phyloP scores from a whole-genome alignment of 2,888 invertebrate genomes.

The Gandaritis pyraliata region DNA sequence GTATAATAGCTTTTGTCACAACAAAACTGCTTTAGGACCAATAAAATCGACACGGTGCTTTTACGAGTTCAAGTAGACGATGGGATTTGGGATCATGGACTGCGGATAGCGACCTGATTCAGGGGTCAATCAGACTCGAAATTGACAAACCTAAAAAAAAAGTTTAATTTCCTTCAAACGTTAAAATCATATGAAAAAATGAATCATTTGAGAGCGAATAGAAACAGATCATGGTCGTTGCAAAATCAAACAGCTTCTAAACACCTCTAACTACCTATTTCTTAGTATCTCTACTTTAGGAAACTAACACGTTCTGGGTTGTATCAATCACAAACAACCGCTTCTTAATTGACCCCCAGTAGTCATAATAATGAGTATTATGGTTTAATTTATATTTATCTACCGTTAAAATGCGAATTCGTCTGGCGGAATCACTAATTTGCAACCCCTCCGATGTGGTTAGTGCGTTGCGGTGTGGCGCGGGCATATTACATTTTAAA shows the following conservation, averaged over 20 bases:
- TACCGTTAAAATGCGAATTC: constrained; percentile 71
- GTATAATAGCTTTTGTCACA: constrained; percentile 54
- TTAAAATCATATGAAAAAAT: no score
- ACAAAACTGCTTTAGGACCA: constrained; percentile 50
- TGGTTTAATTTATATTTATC: constrained; percentile 73
- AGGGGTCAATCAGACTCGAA: no score
- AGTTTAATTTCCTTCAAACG: no score
- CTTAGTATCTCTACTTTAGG: neutral
- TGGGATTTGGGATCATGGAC: constrained; percentile 59
- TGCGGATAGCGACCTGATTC: neutral
- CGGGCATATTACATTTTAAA: constrained; percentile 24
- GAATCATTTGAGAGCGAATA: no score
- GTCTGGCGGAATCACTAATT: constrained; percentile 72
- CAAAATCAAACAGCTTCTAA: no score
- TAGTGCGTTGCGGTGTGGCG: constrained; percentile 35
- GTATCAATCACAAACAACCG: constrained; percentile 31
- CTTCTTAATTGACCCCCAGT: constrained; percentile 35
- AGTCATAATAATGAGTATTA: constrained; percentile 61
- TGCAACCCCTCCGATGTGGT: constrained; percentile 68
- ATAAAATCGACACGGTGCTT: constrained; percentile 61
- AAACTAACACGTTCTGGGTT: neutral
- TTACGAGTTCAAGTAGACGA: constrained; percentile 61
- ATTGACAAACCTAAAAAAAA: no score
- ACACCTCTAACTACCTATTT: no score
- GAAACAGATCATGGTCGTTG: no score